Base-by-base conservation (phyloP, 1,140 invertebrate genomes). In the Caenorhabditis inopinata region DNA sequence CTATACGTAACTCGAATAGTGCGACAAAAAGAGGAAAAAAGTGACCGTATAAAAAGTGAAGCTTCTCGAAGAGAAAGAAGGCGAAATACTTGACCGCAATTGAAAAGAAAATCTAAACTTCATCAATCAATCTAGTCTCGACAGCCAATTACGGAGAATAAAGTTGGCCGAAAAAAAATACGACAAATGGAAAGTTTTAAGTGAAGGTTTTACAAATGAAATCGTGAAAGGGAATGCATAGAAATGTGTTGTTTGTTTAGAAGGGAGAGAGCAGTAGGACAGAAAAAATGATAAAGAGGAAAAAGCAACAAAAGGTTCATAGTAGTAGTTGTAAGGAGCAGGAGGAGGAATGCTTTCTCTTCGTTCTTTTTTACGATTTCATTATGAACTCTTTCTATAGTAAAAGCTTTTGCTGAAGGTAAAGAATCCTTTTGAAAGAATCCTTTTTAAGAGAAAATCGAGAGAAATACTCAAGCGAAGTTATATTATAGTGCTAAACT, bases 321-420 rank as follows among this genome's bases (percentile, higher is more conserved):
- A 68, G 58, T 68, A 68, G 14, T 68, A 21, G 32, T 23, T 11
- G 7, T 3, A 32, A 68, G 58, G 29, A n/a, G n/a, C n/a, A n/a
- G n/a, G n/a, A n/a, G n/a, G n/a, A n/a, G n/a, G n/a, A n/a, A n/a
- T n/a, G n/a, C n/a, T n/a, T n/a, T n/a, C n/a, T n/a, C n/a, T n/a
- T n/a, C n/a, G n/a, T n/a, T n/a, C n/a, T 68, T 68, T 18, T 68
- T 68, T 32, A 38, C 58, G 58, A 68, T 68, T 68, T 38, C 38
- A 68, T 68, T 68, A 68, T 68, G 58, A 68, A 68, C 58, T 38
- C 58, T 68, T 68, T 68, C 58, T 38, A 68, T 42, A 38, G 32
- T 11, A 29, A 23, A 38, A 21, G 7, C 38, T 38, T 32, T 42
- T 29, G 32, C 38, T 42, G 38, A 42, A n/a, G 38, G 38, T 14